phyloP scores from a whole-genome alignment of 2,888 invertebrate species.

The Aphodius sticticus region DNA sequence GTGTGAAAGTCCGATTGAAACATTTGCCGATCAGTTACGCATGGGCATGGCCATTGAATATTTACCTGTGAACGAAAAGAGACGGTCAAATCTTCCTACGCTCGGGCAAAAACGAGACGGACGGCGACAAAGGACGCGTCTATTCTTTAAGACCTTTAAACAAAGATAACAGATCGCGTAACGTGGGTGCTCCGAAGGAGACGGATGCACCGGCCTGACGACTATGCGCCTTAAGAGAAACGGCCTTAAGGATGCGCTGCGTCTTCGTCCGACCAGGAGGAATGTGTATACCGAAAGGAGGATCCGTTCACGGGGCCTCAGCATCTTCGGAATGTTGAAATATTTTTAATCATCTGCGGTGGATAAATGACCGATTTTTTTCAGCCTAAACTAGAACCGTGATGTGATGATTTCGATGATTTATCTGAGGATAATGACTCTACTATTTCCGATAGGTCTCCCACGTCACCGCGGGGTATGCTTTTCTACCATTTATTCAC shows the following conservation, averaged over 20 bases:
- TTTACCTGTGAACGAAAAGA: constrained; percentile 39
- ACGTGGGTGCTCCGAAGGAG: constrained; percentile 43
- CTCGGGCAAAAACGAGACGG: constrained; percentile 29
- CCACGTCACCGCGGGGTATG: not conserved
- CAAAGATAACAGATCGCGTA: constrained; percentile 45
- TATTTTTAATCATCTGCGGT: constrained; percentile 32
- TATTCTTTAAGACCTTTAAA: constrained; percentile 46
- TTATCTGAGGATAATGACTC: not conserved
- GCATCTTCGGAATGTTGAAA: constrained; percentile 40
- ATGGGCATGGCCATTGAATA: constrained; percentile 43
- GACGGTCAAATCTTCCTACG: constrained; percentile 12
- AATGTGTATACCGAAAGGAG: constrained; percentile 37
- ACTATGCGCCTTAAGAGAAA: constrained; percentile 27
- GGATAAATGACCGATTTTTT: constrained; percentile 31
- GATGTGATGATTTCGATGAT: constrained; percentile 10
- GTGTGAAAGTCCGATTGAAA: constrained; percentile 45
- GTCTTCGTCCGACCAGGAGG: constrained; percentile 37
- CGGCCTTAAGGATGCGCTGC: constrained; percentile 28
- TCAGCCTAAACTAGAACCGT: constrained; percentile 21
- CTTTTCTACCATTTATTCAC: constrained; percentile 15
- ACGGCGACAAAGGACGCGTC: constrained; percentile 42
- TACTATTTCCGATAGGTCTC: constrained; percentile 4
- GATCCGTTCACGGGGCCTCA: constrained; percentile 32
- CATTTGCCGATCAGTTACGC: constrained; percentile 48
- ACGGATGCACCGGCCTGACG: constrained; percentile 20